phyloP scores from a whole-genome alignment of 2,113 vertebrate species.

The Vicugna pacos region DNA sequence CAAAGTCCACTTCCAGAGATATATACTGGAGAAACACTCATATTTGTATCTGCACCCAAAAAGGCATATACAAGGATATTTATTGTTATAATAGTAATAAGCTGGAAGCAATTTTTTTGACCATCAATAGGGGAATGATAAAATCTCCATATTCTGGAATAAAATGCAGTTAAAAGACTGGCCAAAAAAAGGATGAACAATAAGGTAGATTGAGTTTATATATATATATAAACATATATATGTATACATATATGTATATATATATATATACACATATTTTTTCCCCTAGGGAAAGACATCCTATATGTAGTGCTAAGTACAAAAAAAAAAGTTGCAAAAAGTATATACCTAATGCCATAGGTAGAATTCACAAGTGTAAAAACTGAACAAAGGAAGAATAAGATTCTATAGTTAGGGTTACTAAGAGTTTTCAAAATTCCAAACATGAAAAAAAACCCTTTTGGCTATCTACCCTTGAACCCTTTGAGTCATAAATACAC shows the following conservation, averaged over 20 bases:
- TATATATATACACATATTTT: too few species aligned
- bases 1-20: not conserved
- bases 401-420: conserved; percentile 18
- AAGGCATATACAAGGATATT: not conserved
- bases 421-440: conserved; percentile 53
- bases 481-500: not conserved
- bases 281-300: not conserved
- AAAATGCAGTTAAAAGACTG: conserved; percentile 16
- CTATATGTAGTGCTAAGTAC: not conserved
- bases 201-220: not conserved
- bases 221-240: not conserved
- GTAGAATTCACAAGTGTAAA: not conserved
- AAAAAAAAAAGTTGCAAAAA: conserved; percentile 12
- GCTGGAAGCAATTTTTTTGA: not conserved
- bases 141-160: not conserved
- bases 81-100: not conserved
- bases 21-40: not conserved
- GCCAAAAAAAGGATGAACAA: not conserved
- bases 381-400: conserved; percentile 5
- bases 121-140: not conserved
- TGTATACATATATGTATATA: too few species aligned
- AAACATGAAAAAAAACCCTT: not conserved
- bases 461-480: not conserved
- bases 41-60: not conserved
- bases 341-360: not conserved